Percentiles rank a stretch among this genome's conserved stretches.
phyloP scores from a whole-genome alignment of 2,888 invertebrate species.

The Dicroscelio sp. region DNA sequence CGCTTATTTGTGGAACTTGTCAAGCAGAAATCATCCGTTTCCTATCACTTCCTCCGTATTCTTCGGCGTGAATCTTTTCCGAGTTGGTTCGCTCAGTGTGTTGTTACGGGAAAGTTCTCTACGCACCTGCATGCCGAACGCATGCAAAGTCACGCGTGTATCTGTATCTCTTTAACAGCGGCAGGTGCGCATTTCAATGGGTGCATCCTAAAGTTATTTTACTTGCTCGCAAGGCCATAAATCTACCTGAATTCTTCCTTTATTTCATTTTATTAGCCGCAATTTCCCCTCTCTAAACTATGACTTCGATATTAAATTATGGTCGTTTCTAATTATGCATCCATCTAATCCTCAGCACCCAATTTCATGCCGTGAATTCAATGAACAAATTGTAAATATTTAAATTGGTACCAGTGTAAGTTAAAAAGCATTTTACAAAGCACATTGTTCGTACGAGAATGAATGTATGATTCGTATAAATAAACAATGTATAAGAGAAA shows the following conservation, averaged over 20 bases:
- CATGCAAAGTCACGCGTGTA: slow-evolving; percentile 56
- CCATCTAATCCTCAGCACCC: no score
- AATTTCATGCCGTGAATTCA: neutral
- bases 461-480: slow-evolving; percentile 3
- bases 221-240: slow-evolving; percentile 60
- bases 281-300: no score
- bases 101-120: slow-evolving; percentile 52
- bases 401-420: neutral
- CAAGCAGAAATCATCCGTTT: slow-evolving; percentile 60
- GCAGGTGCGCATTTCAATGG: slow-evolving; percentile 69
- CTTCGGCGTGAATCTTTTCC: slow-evolving; percentile 67
- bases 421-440: neutral
- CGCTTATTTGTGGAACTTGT: slow-evolving; percentile 39
- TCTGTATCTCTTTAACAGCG: slow-evolving; percentile 66
- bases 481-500: slow-evolving; percentile 5
- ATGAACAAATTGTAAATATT: neutral
- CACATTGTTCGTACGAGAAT: neutral
- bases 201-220: slow-evolving; percentile 44
- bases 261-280: no score
- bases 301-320: no score
- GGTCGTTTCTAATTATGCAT: no score
- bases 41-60: slow-evolving; percentile 51
- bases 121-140: slow-evolving; percentile 57
- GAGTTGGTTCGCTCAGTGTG: slow-evolving; percentile 52
- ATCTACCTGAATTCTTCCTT: slow-evolving; percentile 25